Conservation (phyloP, 2,888 invertebrate genomes). For the Argyresthia goedartella region DNA sequence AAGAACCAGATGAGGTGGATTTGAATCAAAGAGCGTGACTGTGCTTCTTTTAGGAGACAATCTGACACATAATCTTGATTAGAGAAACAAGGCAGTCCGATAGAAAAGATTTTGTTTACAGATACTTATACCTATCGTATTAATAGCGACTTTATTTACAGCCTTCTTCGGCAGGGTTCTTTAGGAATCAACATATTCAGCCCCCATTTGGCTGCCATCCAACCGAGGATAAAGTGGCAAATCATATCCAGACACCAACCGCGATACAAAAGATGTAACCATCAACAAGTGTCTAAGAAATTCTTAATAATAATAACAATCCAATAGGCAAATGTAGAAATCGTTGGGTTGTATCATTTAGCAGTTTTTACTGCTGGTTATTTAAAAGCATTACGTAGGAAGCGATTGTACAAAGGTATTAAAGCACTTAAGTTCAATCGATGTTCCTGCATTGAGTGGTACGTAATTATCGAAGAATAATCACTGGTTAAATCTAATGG, state of each 20-base stretch:
- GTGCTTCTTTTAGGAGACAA: slow-evolving; percentile 47
- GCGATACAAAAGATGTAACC: too few relatives aligned
- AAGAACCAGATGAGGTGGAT: slow-evolving; percentile 48
- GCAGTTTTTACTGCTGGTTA: slow-evolving; percentile 32
- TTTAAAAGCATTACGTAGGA: slow-evolving; percentile 33
- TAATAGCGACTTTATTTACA: too few relatives aligned
- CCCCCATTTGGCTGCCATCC: too few relatives aligned
- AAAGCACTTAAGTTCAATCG: neutral
- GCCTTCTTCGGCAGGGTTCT: too few relatives aligned
- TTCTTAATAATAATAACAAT: slow-evolving; percentile 29
- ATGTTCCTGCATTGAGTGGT: slow-evolving; percentile 22
- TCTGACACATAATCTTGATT: slow-evolving; percentile 63
- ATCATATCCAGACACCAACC: too few relatives aligned
- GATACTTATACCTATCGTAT: too few relatives aligned
- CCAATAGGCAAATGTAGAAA: slow-evolving; percentile 45
- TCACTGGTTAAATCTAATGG: too few relatives aligned
- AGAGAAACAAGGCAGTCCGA: slow-evolving; percentile 37
- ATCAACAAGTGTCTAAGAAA: too few relatives aligned
- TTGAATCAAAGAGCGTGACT: slow-evolving; percentile 52
- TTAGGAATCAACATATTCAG: too few relatives aligned
- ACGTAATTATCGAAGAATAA: too few relatives aligned
- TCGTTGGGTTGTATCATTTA: slow-evolving; percentile 17
- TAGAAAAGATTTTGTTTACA: slow-evolving; percentile 30
- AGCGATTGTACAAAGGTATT: slow-evolving; percentile 28
- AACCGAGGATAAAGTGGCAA: too few relatives aligned